These are phyloP conservation scores for Lydus trimaculatus DNA, from an alignment of 2,888 invertebrate species.

Conservation along the genomic window DNA sequence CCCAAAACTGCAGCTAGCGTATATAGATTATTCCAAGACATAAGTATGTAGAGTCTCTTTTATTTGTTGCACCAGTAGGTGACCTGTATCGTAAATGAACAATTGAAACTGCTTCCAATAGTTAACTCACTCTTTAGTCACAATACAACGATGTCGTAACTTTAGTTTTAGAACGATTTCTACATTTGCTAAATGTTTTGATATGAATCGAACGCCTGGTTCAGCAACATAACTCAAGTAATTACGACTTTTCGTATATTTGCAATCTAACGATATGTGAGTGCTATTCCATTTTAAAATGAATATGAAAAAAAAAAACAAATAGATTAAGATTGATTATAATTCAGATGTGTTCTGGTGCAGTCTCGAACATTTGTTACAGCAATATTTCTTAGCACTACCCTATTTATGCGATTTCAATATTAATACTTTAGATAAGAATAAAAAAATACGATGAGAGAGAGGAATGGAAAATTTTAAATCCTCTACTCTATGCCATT, in stretches of 20 bases:
- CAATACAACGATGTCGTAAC: background rate
- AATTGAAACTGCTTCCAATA: too few species aligned
- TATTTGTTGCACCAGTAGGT: too few species aligned
- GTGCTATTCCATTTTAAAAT: constrained; percentile 24
- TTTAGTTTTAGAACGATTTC: background rate
- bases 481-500: constrained; percentile 18
- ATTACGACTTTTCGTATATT: constrained; percentile 20
- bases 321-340: constrained; percentile 35
- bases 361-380: constrained; percentile 22
- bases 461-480: constrained; percentile 9
- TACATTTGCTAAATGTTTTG: background rate
- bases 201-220: too few species aligned
- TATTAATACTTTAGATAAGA: constrained; percentile 24
- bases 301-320: constrained; percentile 18
- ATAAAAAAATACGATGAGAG: background rate
- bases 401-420: constrained; percentile 32
- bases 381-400: constrained; percentile 6
- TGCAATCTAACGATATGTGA: constrained; percentile 30
- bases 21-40: background rate
- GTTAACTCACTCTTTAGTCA: too few species aligned
- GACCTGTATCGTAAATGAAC: too few species aligned
- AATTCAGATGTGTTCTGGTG: constrained; percentile 28
- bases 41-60: background rate
- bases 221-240: constrained; percentile 16
- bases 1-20: background rate